These are phyloP conservation scores for Eretmochelys imbricata DNA, from an alignment of 2,113 vertebrate species.

Conservation along the genomic window DNA sequence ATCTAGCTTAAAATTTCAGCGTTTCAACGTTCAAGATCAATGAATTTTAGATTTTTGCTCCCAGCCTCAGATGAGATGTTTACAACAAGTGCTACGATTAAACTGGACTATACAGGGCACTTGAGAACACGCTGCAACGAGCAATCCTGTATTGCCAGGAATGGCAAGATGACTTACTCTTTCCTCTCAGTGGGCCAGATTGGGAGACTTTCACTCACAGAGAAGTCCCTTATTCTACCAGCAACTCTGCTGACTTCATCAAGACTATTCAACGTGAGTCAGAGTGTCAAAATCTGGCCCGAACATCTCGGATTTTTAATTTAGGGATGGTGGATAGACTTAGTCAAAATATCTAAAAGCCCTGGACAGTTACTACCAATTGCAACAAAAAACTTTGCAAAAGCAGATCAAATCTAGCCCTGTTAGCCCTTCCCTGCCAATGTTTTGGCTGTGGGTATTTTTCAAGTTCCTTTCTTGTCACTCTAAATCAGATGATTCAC, in stretches of 20 bases:
- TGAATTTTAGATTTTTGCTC: not conserved
- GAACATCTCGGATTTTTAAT: conserved; percentile 40
- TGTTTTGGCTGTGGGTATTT: conserved; percentile 71
- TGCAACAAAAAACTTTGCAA: conserved; percentile 55
- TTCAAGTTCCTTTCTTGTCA: conserved; percentile 73
- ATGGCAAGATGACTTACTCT: not conserved
- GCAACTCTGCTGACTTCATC: conserved; percentile 32
- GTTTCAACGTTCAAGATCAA: not conserved
- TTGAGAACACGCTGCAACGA: rapidly evolving
- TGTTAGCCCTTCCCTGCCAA: conserved; percentile 53
- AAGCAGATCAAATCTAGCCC: conserved; percentile 69
- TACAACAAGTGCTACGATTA: not conserved
- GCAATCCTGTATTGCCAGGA: not conserved
- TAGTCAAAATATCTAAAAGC: conserved; percentile 70
- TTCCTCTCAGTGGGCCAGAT: not conserved
- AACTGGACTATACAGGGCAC: not conserved
- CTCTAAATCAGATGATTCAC: conserved; percentile 75
- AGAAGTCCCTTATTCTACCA: not conserved
- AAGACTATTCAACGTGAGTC: not conserved
- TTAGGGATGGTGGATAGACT: conserved; percentile 8
- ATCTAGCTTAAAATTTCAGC: not conserved
- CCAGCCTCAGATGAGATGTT: not conserved
- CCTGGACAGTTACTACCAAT: conserved; percentile 61
- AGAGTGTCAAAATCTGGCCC: conserved; percentile 17
- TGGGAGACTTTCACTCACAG: conserved; percentile 14